Conservation (phyloP, 2,888 invertebrate genomes). For the Nemurella pictetii region DNA sequence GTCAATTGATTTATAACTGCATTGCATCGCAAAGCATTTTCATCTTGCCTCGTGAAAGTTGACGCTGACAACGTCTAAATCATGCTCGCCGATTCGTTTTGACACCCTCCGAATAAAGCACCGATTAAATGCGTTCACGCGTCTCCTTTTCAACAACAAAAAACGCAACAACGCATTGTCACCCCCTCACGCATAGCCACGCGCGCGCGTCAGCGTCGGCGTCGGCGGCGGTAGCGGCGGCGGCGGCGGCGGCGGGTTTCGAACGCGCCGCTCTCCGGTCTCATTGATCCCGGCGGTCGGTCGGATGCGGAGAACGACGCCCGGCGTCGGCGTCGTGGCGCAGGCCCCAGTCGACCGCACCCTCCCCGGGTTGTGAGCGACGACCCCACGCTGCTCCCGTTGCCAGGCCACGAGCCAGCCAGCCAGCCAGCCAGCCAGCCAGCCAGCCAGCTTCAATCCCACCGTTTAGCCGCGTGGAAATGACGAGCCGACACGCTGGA, state of each 20-base stretch:
- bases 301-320: neutral
- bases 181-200: neutral
- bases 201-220: neutral
- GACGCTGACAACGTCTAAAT: neutral
- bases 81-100: neutral
- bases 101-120: neutral
- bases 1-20: neutral
- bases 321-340: conserved; percentile 1
- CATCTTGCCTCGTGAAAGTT: neutral
- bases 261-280: conserved; percentile 24
- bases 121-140: neutral
- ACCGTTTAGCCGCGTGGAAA: neutral
- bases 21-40: neutral
- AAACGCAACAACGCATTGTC: neutral
- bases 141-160: neutral
- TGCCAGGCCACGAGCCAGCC: neutral
- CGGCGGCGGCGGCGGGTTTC: neutral
- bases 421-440: neutral
- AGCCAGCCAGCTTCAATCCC: neutral
- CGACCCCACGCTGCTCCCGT: neutral
- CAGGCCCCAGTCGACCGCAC: conserved; percentile 31
- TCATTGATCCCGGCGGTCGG: conserved; percentile 33
- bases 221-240: no score
- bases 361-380: conserved; percentile 20
- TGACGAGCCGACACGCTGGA: neutral